Evolutionary conservation across 2,888 invertebrate genomes (phyloP).

Genomic region (Nineta flava): DNA sequence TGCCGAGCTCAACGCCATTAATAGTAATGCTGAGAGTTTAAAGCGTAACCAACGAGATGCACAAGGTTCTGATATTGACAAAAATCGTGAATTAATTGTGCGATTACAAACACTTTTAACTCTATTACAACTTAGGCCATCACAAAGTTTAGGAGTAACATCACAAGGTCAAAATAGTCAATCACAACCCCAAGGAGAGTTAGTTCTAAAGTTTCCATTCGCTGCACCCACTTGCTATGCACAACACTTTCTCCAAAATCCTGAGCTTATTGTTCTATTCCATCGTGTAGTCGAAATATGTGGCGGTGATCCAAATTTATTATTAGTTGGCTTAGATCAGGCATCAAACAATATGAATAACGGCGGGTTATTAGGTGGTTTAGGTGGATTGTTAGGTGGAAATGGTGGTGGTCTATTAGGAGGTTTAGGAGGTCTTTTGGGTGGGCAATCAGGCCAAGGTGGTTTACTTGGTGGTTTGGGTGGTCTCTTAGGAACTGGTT

Average conservation of each 20-base stretch:
- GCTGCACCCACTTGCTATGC: conserved; percentile 36
- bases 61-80: too few species aligned
- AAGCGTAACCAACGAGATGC: too few species aligned
- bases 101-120: background rate
- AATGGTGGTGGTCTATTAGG: conserved; percentile 6
- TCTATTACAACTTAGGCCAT: background rate
- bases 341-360: conserved; percentile 1
- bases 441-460: background rate
- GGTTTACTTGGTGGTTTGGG: conserved; percentile 5
- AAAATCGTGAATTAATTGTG: background rate
- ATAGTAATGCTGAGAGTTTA: too few species aligned
- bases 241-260: conserved; percentile 41
- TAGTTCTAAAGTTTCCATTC: conserved; percentile 14
- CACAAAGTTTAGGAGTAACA: background rate
- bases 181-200: background rate
- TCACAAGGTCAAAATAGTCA: background rate
- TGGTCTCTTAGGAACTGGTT: conserved; percentile 2
- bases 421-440: conserved; percentile 5
- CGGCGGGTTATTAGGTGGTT: conserved; percentile 2
- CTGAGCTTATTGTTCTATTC: conserved; percentile 23
- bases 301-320: conserved; percentile 4
- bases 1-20: too few species aligned
- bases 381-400: conserved; percentile 4
- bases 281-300: conserved; percentile 4
- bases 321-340: background rate